Base-by-base conservation (phyloP, 2,888 invertebrate species). In the Exocentrus adspersus region DNA sequence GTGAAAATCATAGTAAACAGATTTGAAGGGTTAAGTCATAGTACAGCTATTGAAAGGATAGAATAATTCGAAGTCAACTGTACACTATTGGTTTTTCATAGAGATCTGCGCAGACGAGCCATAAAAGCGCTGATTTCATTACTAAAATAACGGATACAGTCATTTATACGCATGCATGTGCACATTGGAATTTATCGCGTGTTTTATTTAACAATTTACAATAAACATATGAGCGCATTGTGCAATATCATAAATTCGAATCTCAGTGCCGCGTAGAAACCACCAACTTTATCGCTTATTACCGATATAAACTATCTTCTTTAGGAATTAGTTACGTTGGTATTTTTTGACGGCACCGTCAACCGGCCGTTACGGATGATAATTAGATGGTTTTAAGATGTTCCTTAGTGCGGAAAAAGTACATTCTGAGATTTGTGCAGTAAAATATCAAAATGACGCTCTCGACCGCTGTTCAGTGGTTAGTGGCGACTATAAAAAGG, bases 381-480 rank as follows among this genome's bases (percentile, higher is more conserved):
- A 68, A 68, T 68, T 68, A 61, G 64, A 65, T 63, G 62, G 61
- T 65, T 68, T 64, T 62, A 68, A 64, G 50, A 59, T 59, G 59
- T 21, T 54, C 37, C n/a, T 43, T 30, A 51, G 51, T 54, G 53
- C 51, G 45, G 43, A 52, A 24, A 32, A 48, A 53, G 54, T 28
- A 48, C 16, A 30, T 41, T 37, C 37, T 30, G 48, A 65, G 64
- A 68, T 64, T 68, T 68, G 65, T 65, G 46, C 63, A 64, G 65
- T 65, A 64, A 69, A 69, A 69, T 71, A 67, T 71, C 63, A 69
- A 67, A 71, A 71, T 67, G 67, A 67, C 64, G 67, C 61, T 69
- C 66, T 64, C 68, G 65, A 62, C 59, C 59, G 65, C 60, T 65
- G 69, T 59, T 62, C 60, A 65, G 65, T 69, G 60, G 72, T 66